Percentiles rank a stretch among this genome's conserved stretches.
These are phyloP conservation scores for Slavum lentiscoides DNA, from an alignment of 2,888 invertebrate genomes.

Conservation along the genomic window DNA sequence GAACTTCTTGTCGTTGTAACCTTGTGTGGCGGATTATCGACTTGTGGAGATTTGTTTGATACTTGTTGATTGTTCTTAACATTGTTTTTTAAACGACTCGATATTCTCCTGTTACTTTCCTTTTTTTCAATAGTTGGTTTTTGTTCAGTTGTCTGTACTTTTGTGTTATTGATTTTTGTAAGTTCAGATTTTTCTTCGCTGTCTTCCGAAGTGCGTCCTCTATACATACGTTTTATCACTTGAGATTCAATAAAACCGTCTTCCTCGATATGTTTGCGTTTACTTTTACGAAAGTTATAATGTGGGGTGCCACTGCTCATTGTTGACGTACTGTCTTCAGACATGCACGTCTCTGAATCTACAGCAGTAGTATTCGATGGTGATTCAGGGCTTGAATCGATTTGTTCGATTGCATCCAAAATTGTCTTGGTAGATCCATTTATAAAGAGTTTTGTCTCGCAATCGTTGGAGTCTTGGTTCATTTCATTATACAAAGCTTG, in stretches of 20 bases:
- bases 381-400: conserved; percentile 42
- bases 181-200: conserved; percentile 32
- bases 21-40: background rate
- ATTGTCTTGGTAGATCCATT: conserved; percentile 17
- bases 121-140: conserved; percentile 4
- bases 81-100: conserved; percentile 38
- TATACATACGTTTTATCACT: conserved; percentile 48
- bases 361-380: conserved; percentile 25
- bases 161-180: conserved; percentile 2
- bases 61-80: conserved; percentile 17
- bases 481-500: conserved; percentile 50
- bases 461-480: conserved; percentile 45
- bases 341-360: conserved; percentile 47
- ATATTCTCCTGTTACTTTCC: conserved; percentile 31
- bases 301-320: conserved; percentile 48
- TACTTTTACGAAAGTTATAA: conserved; percentile 48
- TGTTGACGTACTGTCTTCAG: conserved; percentile 48
- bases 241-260: conserved; percentile 52
- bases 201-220: conserved; percentile 39
- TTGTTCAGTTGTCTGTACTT: conserved; percentile 18
- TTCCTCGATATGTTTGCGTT: conserved; percentile 44
- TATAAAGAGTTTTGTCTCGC: conserved; percentile 8
- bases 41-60: conserved; percentile 30
- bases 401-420: conserved; percentile 32
- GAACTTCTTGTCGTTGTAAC: conserved; percentile 9